phyloP scores from a whole-genome alignment of 1,140 invertebrate genomes.

The Drosophila ficusphila region DNA sequence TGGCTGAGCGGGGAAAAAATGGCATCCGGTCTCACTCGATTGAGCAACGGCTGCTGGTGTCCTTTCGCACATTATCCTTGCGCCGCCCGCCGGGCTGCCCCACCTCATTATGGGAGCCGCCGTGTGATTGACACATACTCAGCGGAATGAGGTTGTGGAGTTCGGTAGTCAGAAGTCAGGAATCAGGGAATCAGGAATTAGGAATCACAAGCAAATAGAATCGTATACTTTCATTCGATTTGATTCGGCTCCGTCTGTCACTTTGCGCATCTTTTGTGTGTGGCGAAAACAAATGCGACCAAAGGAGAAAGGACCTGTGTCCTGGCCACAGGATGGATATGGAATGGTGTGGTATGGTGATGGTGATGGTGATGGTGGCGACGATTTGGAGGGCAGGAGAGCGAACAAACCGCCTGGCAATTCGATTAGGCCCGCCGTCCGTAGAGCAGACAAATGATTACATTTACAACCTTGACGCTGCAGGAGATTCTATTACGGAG shows the following conservation, averaged over 20 bases:
- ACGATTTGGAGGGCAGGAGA: no score
- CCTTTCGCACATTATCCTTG: conserved; percentile 1
- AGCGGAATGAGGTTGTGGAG: not conserved
- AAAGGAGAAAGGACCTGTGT: not conserved
- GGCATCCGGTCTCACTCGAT: conserved; percentile 32
- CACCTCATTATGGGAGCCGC: conserved; percentile 44
- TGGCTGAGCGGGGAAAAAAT: not conserved
- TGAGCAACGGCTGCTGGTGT: conserved; percentile 20
- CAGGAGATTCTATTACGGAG: conserved; percentile 60
- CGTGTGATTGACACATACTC: conserved; percentile 64
- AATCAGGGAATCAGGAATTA: no score
- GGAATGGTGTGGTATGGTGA: no score
- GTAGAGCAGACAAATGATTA: conserved; percentile 48
- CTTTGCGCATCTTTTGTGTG: conserved; percentile 21
- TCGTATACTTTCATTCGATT: conserved; percentile 51
- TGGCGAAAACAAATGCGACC: conserved; percentile 35
- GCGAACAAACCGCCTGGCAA: conserved; percentile 10
- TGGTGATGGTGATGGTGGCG: not conserved
- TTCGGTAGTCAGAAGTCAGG: conserved; percentile 29
- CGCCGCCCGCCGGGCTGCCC: conserved; percentile 9
- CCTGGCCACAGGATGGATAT: no score
- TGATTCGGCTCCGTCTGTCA: conserved; percentile 4
- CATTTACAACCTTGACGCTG: conserved; percentile 45
- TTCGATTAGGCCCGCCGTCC: conserved; percentile 24
- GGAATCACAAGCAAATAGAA: conserved; percentile 51